Percentiles rank a stretch among this genome's conserved stretches.
Conservation (phyloP, 1,140 invertebrate species). For the Eumaeus atala region DNA sequence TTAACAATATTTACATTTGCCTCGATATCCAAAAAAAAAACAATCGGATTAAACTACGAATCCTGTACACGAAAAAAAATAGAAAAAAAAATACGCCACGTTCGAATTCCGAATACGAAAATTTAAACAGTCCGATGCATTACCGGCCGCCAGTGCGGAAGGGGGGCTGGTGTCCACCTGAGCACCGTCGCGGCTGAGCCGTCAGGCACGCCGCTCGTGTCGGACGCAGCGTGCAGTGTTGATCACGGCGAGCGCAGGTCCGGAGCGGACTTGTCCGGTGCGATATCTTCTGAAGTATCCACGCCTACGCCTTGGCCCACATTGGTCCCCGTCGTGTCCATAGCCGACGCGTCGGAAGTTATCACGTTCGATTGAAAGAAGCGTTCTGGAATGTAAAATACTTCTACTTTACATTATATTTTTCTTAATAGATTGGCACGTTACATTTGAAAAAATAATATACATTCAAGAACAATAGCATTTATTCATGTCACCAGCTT, state of each 20-base stretch:
- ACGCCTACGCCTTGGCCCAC: slow-evolving; percentile 34
- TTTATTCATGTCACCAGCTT: no score
- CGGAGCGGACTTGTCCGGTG: slow-evolving; percentile 56
- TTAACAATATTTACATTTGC: slow-evolving; percentile 17
- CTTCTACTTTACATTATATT: slow-evolving; percentile 23
- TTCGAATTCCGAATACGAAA: slow-evolving; percentile 21
- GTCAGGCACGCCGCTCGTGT: slow-evolving; percentile 31
- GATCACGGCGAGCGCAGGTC: slow-evolving; percentile 68
- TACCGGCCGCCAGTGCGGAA: slow-evolving; percentile 62
- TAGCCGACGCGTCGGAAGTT: slow-evolving; percentile 59
- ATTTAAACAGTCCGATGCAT: slow-evolving; percentile 43
- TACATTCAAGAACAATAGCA: no score
- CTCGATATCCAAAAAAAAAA: slow-evolving; percentile 10
- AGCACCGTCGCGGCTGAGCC: slow-evolving; percentile 35
- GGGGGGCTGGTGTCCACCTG: slow-evolving; percentile 61
- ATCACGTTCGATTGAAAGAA: slow-evolving; percentile 74
- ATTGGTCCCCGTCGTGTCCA: slow-evolving; percentile 53
- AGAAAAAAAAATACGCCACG: background rate
- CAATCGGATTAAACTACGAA: slow-evolving; percentile 12
- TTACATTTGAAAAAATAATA: background rate
- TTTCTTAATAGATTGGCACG: slow-evolving; percentile 1
- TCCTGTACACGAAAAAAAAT: slow-evolving; percentile 11
- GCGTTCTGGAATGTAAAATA: slow-evolving; percentile 53
- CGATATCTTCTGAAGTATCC: slow-evolving; percentile 45
- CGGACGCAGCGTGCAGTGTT: slow-evolving; percentile 28